phyloP scores from a whole-genome alignment of 2,888 invertebrate genomes.

The Drosophila tanythrix region DNA sequence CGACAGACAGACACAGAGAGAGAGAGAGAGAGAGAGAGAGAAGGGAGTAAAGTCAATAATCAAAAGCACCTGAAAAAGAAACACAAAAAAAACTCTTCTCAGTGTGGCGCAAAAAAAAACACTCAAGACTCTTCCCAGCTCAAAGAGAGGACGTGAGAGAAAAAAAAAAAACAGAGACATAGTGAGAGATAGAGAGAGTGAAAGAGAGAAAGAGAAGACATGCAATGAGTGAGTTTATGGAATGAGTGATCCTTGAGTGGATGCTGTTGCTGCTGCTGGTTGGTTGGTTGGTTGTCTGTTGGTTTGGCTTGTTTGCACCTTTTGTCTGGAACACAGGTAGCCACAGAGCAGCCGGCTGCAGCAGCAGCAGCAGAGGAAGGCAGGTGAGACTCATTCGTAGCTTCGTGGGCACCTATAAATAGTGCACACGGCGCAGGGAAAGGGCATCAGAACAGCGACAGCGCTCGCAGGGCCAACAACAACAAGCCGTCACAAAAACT shows the following conservation, averaged over 20 bases:
- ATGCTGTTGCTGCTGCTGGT: conserved; percentile 25
- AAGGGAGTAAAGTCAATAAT: conserved; percentile 34
- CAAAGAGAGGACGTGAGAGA: conserved; percentile 8
- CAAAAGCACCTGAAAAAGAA: conserved; percentile 46
- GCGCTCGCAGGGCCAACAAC: conserved; percentile 75
- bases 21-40: not conserved
- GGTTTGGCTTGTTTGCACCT: conserved; percentile 64
- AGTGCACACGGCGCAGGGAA: conserved; percentile 78
- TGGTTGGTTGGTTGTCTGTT: conserved; percentile 27
- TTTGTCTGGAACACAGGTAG: conserved; percentile 65
- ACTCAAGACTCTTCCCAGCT: conserved; percentile 30
- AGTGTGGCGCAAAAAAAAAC: conserved; percentile 24
- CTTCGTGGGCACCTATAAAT: conserved; percentile 75
- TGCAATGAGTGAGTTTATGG: conserved; percentile 21
- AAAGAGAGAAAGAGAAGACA: conserved; percentile 13
- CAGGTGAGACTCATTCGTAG: conserved; percentile 55
- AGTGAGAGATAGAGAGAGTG: conserved; percentile 6
- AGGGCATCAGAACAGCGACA: conserved; percentile 84
- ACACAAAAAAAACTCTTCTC: conserved; percentile 29
- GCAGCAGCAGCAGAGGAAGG: conserved; percentile 23
- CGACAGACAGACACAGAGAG: conserved; percentile 57
- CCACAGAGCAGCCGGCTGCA: conserved; percentile 13
- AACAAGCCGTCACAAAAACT: conserved; percentile 7
- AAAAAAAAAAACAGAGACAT: not conserved
- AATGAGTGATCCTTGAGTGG: conserved; percentile 49